Percentiles rank a stretch among this genome's conserved stretches.
Conservation (phyloP, 2,113 vertebrate species). For the Aythya baeri region DNA sequence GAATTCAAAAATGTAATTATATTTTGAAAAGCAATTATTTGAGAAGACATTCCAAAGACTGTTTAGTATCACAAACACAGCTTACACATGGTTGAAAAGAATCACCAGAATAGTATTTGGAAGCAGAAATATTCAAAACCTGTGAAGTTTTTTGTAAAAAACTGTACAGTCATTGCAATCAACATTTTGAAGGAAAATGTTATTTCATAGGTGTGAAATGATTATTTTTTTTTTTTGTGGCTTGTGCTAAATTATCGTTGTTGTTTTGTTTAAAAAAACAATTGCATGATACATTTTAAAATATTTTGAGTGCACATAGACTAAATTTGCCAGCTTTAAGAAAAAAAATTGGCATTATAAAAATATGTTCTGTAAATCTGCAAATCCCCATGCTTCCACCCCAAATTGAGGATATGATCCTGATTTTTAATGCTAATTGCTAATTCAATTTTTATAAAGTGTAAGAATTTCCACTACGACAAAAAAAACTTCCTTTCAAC, state of each 20-base stretch:
- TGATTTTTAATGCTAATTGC: not conserved
- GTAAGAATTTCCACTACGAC: not conserved
- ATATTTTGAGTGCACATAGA: not conserved
- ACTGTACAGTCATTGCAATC: fast-evolving
- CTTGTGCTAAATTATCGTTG: not conserved
- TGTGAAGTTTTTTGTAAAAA: not conserved
- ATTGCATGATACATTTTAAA: not conserved
- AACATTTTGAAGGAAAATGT: fast-evolving
- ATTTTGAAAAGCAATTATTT: not conserved
- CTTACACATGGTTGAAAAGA: fast-evolving
- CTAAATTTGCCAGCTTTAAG: not conserved
- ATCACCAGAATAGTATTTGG: fast-evolving
- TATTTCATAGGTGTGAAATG: fast-evolving
- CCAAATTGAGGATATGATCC: not conserved
- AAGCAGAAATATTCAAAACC: not conserved
- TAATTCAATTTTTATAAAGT: not conserved
- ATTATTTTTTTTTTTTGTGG: not conserved
- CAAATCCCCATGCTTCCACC: too few species aligned
- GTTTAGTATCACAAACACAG: not conserved
- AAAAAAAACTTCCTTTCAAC: not conserved
- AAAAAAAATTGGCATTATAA: not conserved
- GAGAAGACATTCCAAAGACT: not conserved
- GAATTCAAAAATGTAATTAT: not conserved
- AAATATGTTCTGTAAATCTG: not conserved
- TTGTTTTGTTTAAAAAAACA: not conserved